A percentile compares a stretch with the other conserved stretches of the same genome.
These are phyloP conservation scores for Apogon talboti DNA, from an alignment of 2,797 vertebrate species.

Conservation along the genomic window DNA sequence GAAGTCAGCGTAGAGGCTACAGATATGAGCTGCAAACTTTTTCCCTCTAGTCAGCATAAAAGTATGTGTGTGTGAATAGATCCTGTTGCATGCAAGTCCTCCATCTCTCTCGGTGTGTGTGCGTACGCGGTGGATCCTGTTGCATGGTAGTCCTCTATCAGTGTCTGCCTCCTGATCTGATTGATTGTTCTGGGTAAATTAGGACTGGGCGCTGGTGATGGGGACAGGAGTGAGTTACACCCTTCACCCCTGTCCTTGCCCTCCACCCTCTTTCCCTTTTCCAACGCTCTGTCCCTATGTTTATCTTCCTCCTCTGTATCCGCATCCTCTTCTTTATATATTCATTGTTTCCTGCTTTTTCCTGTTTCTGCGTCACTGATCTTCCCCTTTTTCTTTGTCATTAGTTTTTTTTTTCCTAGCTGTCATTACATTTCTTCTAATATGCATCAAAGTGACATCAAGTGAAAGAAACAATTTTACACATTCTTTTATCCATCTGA, in stretches of 20 bases:
- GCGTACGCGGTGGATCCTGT: slow-evolving; percentile 80
- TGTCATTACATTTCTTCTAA: not conserved
- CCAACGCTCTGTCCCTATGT: slow-evolving; percentile 54
- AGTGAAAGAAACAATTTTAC: no score
- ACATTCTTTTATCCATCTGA: no score
- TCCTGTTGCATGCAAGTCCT: slow-evolving; percentile 80
- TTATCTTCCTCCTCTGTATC: slow-evolving; percentile 55
- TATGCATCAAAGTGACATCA: not conserved
- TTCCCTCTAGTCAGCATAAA: slow-evolving; percentile 83
- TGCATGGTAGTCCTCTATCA: slow-evolving; percentile 84
- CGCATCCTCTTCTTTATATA: slow-evolving; percentile 28
- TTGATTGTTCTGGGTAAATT: slow-evolving; percentile 87
- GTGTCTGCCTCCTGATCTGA: slow-evolving; percentile 84
- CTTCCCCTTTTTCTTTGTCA: not conserved
- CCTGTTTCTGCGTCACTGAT: not conserved
- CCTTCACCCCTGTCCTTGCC: slow-evolving; percentile 79
- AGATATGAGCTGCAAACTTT: slow-evolving; percentile 82
- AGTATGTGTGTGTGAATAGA: slow-evolving; percentile 71
- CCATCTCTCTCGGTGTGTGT: slow-evolving; percentile 56
- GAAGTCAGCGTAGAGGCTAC: slow-evolving; percentile 79
- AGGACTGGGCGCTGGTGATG: slow-evolving; percentile 78
- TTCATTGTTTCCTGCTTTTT: slow-evolving; percentile 20
- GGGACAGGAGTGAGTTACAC: slow-evolving; percentile 83
- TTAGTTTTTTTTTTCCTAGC: not conserved
- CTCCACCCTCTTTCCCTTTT: slow-evolving; percentile 62